Conservation (phyloP, 1,140 invertebrate genomes). For the Parasteatoda tepidariorum region DNA sequence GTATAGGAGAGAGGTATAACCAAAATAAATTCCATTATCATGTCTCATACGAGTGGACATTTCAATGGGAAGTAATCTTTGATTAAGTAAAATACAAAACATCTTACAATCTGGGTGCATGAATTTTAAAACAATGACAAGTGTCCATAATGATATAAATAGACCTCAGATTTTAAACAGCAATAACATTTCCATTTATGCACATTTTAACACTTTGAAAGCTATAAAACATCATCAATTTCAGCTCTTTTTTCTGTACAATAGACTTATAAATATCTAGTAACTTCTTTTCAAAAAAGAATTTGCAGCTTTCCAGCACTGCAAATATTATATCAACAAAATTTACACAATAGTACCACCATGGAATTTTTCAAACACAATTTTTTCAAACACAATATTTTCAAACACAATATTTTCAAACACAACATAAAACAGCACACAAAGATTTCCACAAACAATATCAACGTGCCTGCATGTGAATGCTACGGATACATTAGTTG, state of each 20-base stretch:
- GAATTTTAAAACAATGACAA: conserved; percentile 14
- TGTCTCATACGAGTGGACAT: no score
- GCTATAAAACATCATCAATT: neutral
- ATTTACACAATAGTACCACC: neutral
- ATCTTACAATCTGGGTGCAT: no score
- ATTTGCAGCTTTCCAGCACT: neutral
- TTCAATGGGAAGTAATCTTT: no score
- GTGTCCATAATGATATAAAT: conserved; percentile 24
- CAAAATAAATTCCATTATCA: no score
- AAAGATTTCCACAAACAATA: conserved; percentile 5
- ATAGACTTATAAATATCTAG: conserved; percentile 24
- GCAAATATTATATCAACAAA: neutral
- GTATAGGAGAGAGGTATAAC: no score
- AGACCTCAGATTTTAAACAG: conserved; percentile 29
- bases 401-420: no score
- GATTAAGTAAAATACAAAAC: no score
- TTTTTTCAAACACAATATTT: no score
- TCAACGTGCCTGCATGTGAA: neutral
- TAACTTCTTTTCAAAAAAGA: conserved; percentile 6
- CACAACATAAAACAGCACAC: neutral
- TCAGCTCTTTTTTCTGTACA: no score
- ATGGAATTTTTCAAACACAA: no score
- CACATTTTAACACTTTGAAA: neutral
- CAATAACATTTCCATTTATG: conserved; percentile 38
- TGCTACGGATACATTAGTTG: conserved; percentile 27